phyloP scores from a whole-genome alignment of 2,888 invertebrate species.

The Clitarchus hookeri region DNA sequence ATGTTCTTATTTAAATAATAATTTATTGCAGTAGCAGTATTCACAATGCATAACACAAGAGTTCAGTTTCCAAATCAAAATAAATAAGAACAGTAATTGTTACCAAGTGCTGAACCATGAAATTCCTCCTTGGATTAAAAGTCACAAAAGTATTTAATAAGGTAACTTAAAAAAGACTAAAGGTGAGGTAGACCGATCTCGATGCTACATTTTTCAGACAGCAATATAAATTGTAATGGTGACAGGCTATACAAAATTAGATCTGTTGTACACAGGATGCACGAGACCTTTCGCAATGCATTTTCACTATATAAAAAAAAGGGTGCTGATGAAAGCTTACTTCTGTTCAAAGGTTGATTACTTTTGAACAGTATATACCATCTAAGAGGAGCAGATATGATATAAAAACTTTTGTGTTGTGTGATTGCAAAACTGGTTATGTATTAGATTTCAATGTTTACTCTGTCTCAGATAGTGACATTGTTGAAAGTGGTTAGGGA shows the following conservation, averaged over 20 bases:
- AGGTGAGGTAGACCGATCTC: too few relatives aligned
- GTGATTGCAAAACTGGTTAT: not conserved
- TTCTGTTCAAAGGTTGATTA: not conserved
- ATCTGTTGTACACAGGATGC: not conserved
- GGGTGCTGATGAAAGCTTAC: not conserved
- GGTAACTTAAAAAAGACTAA: too few relatives aligned
- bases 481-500: not conserved
- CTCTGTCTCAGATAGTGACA: not conserved
- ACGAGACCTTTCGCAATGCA: not conserved
- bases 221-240: not conserved
- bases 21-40: too few relatives aligned
- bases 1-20: too few relatives aligned
- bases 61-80: too few relatives aligned
- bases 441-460: not conserved
- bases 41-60: too few relatives aligned
- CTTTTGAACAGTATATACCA: not conserved
- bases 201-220: not conserved
- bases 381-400: not conserved
- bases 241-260: not conserved
- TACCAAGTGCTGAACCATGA: too few relatives aligned
- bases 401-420: not conserved
- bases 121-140: too few relatives aligned
- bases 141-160: too few relatives aligned
- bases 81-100: too few relatives aligned
- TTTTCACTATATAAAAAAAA: not conserved